Conservation (phyloP, 1,140 invertebrate species). For the Probaryconus sp. region DNA sequence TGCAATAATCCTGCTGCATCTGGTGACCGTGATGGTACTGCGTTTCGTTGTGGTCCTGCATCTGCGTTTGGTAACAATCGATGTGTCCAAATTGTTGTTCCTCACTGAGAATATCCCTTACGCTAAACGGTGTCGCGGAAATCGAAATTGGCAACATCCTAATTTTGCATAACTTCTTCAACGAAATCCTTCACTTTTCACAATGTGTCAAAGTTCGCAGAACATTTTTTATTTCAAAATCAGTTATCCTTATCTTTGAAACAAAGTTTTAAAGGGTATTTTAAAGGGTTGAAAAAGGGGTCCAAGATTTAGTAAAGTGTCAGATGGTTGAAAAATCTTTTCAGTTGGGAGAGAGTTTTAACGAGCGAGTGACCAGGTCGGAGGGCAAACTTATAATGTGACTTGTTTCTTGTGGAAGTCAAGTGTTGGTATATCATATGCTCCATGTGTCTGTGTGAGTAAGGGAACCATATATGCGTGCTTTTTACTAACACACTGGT, state of each 20-base stretch:
- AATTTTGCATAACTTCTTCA: constrained; percentile 26
- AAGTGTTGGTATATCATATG: constrained; percentile 67
- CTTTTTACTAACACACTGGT: constrained; percentile 64
- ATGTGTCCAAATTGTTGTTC: constrained; percentile 71
- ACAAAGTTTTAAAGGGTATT: no score
- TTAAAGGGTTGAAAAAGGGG: no score
- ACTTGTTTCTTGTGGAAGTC: constrained; percentile 71
- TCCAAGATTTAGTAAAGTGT: no score
- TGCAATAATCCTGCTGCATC: constrained; percentile 71
- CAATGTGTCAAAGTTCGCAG: neutral
- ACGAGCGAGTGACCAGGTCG: constrained; percentile 71
- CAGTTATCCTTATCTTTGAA: no score
- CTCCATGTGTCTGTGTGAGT: constrained; percentile 53
- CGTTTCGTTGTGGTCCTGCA: constrained; percentile 60
- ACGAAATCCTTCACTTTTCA: no score
- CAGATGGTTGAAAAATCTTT: constrained; percentile 5
- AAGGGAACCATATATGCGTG: constrained; percentile 39
- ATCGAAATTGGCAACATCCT: constrained; percentile 73
- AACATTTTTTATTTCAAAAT: no score
- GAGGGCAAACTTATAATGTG: constrained; percentile 75
- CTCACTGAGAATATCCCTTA: constrained; percentile 84
- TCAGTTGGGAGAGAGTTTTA: no score
- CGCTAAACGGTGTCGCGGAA: constrained; percentile 85
- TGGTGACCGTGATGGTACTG: constrained; percentile 53
- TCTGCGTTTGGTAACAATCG: constrained; percentile 70